phyloP scores from a whole-genome alignment of 1,140 invertebrate genomes.

The Drosophila lowei region DNA sequence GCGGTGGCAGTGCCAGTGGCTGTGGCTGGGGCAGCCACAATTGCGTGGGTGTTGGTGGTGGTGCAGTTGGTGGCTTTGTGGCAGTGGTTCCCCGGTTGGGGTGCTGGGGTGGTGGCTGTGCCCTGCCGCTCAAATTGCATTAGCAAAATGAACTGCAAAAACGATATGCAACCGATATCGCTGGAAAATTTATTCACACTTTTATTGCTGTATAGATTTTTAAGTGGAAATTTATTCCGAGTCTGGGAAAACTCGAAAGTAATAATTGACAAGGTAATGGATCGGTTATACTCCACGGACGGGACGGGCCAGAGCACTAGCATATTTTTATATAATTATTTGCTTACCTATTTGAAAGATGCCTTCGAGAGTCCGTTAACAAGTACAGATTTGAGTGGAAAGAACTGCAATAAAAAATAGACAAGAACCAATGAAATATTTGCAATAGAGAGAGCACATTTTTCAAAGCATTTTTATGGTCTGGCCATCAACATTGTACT shows the following conservation, averaged over 20 bases:
- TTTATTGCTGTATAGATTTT: slow-evolving; percentile 18
- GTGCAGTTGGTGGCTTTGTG: slow-evolving; percentile 12
- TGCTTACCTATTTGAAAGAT: slow-evolving; percentile 31
- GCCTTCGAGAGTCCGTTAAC: slow-evolving; percentile 9
- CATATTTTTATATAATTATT: not conserved
- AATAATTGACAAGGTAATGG: too few relatives aligned
- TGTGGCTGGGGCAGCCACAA: slow-evolving; percentile 15
- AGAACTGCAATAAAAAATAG: slow-evolving; percentile 38
- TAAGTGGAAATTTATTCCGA: slow-evolving; percentile 16
- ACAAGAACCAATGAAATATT: slow-evolving; percentile 5
- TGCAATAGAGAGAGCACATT: not conserved
- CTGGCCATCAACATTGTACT: slow-evolving; percentile 18
- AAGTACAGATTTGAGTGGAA: not conserved
- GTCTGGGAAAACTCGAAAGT: not conserved
- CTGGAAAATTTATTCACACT: slow-evolving; percentile 31
- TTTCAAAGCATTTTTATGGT: slow-evolving; percentile 6
- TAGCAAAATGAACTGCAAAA: slow-evolving; percentile 46
- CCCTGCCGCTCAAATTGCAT: slow-evolving; percentile 57
- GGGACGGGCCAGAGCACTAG: not conserved
- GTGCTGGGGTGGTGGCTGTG: not conserved
- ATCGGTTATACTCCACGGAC: too few relatives aligned
- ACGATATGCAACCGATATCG: slow-evolving; percentile 11
- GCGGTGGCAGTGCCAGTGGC: not conserved
- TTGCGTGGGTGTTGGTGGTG: slow-evolving; percentile 23
- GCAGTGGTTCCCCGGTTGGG: not conserved